Conservation (phyloP, 2,888 invertebrate species). For the Hyposoter didymator region DNA sequence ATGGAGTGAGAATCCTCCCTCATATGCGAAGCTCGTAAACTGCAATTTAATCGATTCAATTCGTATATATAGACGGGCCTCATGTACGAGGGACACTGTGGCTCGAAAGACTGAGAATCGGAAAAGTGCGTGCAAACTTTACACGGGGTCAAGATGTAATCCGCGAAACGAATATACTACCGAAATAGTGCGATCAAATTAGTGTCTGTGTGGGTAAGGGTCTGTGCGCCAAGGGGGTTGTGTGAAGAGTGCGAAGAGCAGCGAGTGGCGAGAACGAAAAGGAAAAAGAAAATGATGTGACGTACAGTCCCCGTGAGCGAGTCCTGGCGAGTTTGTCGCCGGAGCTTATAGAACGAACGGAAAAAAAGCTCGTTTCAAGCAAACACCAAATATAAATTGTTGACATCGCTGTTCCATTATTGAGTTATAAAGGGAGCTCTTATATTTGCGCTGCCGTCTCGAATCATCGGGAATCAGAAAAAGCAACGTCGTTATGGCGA, state of each 20-base stretch:
- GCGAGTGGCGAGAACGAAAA: slow-evolving; percentile 15
- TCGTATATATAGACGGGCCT: neutral
- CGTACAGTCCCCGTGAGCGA: slow-evolving; percentile 1
- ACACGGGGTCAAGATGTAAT: slow-evolving; percentile 5
- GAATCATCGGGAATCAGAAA: slow-evolving; percentile 7
- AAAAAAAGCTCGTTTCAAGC: slow-evolving; percentile 2
- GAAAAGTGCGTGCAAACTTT: neutral
- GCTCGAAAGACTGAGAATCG: slow-evolving; percentile 1
- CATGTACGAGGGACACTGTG: slow-evolving; percentile 1
- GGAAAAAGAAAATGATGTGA: slow-evolving; percentile 18
- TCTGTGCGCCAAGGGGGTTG: slow-evolving; percentile 25
- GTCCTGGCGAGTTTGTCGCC: neutral
- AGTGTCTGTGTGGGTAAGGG: slow-evolving; percentile 19
- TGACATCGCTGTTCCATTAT: slow-evolving; percentile 2
- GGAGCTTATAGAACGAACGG: neutral
- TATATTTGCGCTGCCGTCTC: neutral
- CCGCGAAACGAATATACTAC: neutral
- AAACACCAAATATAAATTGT: slow-evolving; percentile 23
- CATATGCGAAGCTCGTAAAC: slow-evolving; percentile 19
- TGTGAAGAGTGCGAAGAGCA: slow-evolving; percentile 29
- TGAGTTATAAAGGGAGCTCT: neutral
- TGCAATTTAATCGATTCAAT: slow-evolving; percentile 27
- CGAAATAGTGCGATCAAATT: slow-evolving; percentile 8
- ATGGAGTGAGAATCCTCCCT: slow-evolving; percentile 4
- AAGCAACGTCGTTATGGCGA: slow-evolving; percentile 21